Percentiles rank a stretch among this genome's conserved stretches.
Evolutionary conservation across 2,113 vertebrate species (phyloP).

Genomic region (Recurvirostra avosetta): DNA sequence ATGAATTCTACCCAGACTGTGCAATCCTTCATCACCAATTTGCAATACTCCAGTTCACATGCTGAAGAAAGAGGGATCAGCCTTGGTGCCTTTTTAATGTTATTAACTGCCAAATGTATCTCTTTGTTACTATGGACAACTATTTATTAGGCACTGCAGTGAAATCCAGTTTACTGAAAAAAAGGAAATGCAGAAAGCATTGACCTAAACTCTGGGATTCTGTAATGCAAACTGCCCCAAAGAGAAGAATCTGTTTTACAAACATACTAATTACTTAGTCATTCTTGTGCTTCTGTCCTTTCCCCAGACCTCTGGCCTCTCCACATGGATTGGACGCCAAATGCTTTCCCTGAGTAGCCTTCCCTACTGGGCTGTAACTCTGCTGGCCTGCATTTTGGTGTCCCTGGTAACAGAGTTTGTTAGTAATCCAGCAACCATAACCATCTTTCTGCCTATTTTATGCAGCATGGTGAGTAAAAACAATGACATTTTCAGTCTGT

Average conservation of each 20-base stretch:
- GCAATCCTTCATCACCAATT: not conserved
- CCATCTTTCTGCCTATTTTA: slow-evolving; percentile 95
- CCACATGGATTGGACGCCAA: slow-evolving; percentile 93
- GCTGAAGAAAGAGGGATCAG: not conserved
- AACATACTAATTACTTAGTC: not conserved
- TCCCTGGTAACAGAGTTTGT: slow-evolving; percentile 96
- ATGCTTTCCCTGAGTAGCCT: slow-evolving; percentile 94
- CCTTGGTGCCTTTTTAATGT: not conserved
- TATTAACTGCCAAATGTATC: not conserved
- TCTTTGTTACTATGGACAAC: not conserved
- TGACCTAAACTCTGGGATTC: not conserved
- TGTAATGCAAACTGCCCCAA: not conserved
- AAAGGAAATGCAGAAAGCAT: not conserved
- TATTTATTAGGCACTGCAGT: not conserved
- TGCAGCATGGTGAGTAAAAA: slow-evolving; percentile 85
- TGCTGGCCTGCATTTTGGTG: slow-evolving; percentile 93
- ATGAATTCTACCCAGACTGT: not conserved
- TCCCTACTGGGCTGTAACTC: slow-evolving; percentile 91
- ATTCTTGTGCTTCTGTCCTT: not conserved
- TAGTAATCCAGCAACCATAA: slow-evolving; percentile 96
- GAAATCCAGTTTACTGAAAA: not conserved
- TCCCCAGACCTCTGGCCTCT: slow-evolving; percentile 86
- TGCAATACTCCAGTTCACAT: not conserved
- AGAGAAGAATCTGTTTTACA: not conserved
- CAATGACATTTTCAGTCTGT: not conserved